Conservation (phyloP, 2,888 invertebrate genomes). For the Eristalinus sepulchralis region DNA sequence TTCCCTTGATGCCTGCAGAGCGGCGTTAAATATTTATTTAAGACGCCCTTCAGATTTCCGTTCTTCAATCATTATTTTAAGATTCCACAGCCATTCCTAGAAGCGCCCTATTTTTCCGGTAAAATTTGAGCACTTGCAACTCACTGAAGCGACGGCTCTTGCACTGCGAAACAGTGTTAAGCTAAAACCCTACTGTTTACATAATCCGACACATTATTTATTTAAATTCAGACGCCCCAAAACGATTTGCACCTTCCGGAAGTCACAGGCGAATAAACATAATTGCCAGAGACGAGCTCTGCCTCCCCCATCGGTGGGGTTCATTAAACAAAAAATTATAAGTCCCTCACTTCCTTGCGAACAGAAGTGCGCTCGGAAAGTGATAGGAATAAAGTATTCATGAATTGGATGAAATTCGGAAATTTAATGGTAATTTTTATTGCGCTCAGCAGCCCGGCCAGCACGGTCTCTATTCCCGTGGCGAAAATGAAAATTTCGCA, state of each 20-base stretch:
- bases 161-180: too few relatives aligned
- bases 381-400: neutral
- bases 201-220: too few relatives aligned
- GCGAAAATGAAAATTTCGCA: neutral
- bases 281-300: neutral
- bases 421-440: neutral
- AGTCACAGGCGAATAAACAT: neutral
- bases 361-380: neutral
- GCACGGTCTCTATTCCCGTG: neutral
- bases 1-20: too few relatives aligned
- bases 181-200: too few relatives aligned
- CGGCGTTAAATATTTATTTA: too few relatives aligned
- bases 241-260: neutral
- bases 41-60: too few relatives aligned
- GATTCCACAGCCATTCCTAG: too few relatives aligned
- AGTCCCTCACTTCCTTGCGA: neutral
- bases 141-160: too few relatives aligned
- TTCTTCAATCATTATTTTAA: too few relatives aligned
- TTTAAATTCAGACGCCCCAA: neutral
- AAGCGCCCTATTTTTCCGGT: too few relatives aligned
- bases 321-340: neutral
- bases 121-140: too few relatives aligned
- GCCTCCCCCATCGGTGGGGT: neutral
- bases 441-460: neutral
- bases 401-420: neutral